Evolutionary conservation across 2,888 invertebrate genomes (phyloP).

Genomic region (Dicycla oo): DNA sequence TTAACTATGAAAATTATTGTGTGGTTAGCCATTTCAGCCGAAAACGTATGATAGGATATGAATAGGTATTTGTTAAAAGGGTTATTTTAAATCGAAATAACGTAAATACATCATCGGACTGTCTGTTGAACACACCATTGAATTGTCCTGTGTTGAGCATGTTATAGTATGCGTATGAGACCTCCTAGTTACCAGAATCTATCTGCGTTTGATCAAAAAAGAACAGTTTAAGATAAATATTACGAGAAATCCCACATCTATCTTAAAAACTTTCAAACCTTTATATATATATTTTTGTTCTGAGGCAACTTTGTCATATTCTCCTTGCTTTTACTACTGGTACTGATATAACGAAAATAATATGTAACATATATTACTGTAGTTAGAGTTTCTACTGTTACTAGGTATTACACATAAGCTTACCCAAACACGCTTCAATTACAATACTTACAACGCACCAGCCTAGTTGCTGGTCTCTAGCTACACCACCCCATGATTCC

Average conservation of each 20-base stretch:
- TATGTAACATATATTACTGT: neutral
- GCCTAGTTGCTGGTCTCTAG: conserved; percentile 22
- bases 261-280: conserved; percentile 35
- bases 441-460: conserved; percentile 19
- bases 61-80: too few relatives aligned
- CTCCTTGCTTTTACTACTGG: conserved; percentile 21
- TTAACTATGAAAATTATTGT: too few relatives aligned
- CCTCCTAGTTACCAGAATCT: too few relatives aligned
- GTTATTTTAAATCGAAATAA: too few relatives aligned
- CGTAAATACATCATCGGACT: too few relatives aligned
- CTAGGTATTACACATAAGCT: neutral
- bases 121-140: too few relatives aligned
- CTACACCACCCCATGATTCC: conserved; percentile 3
- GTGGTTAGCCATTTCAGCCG: too few relatives aligned
- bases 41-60: too few relatives aligned
- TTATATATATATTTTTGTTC: conserved; percentile 40
- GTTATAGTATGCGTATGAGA: too few relatives aligned
- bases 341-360: neutral
- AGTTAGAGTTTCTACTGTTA: too few relatives aligned
- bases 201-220: too few relatives aligned
- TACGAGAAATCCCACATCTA: conserved; percentile 27
- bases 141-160: too few relatives aligned
- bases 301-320: conserved; percentile 47
- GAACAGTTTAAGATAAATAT: conserved; percentile 32
- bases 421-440: conserved; percentile 25